Evolutionary conservation across 2,888 invertebrate species (phyloP).

Genomic region (Chrysolina haemoptera): DNA sequence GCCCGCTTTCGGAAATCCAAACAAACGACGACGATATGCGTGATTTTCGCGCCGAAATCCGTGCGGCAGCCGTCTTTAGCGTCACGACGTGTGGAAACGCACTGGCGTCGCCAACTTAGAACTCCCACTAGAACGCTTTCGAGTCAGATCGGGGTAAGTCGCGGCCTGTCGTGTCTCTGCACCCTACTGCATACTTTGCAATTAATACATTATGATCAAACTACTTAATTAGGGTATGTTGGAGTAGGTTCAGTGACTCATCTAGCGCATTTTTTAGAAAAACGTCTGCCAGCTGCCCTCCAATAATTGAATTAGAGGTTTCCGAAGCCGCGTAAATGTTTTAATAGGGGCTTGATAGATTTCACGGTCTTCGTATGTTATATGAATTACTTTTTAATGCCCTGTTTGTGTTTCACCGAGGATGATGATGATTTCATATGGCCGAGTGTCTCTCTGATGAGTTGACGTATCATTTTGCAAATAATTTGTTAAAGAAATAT

Average conservation of each 20-base stretch:
- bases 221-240: conserved; percentile 67
- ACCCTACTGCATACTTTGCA: conserved; percentile 67
- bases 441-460: too few species aligned
- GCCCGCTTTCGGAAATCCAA: conserved; percentile 3
- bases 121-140: conserved; percentile 56
- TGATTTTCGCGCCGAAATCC: conserved; percentile 46
- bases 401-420: too few species aligned
- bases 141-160: conserved; percentile 59
- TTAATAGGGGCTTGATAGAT: not conserved
- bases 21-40: conserved; percentile 10
- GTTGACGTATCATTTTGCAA: too few species aligned
- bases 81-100: conserved; percentile 56
- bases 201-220: conserved; percentile 70
- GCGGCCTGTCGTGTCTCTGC: conserved; percentile 63
- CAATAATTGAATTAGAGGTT: conserved; percentile 20
- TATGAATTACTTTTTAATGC: not conserved
- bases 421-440: too few species aligned
- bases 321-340: conserved; percentile 26
- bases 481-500: too few species aligned
- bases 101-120: conserved; percentile 56
- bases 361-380: conserved; percentile 18
- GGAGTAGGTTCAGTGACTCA: conserved; percentile 63
- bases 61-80: conserved; percentile 46
- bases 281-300: conserved; percentile 20
- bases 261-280: conserved; percentile 21